Percentiles rank a stretch among this genome's conserved stretches.
Conservation (phyloP, 2,888 invertebrate genomes). For the Troilus luridus region DNA sequence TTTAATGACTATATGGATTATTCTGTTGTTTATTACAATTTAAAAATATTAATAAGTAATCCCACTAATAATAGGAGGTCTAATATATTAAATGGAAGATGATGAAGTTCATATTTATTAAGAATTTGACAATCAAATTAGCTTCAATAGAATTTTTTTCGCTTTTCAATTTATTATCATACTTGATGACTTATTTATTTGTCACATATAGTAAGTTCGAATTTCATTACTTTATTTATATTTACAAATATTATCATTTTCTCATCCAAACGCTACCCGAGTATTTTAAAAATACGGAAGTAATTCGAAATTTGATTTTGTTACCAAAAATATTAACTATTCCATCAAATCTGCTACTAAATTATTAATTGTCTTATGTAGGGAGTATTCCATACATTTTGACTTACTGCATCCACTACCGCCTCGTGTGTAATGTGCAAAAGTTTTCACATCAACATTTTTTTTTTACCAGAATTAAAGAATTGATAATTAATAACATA, state of each 20-base stretch:
- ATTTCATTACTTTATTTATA: not conserved
- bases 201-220: not conserved
- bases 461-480: no score
- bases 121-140: not conserved
- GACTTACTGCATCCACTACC: not conserved
- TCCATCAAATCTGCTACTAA: slow-evolving; percentile 8
- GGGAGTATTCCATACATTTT: slow-evolving; percentile 36
- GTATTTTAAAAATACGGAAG: not conserved
- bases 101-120: no score
- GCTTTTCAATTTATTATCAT: not conserved
- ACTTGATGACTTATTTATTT: not conserved
- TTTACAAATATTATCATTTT: not conserved
- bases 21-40: no score
- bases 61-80: no score
- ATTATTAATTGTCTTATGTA: slow-evolving; percentile 42
- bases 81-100: no score
- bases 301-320: not conserved
- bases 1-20: no score
- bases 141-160: not conserved
- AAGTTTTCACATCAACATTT: not conserved
- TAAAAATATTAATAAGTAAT: no score
- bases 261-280: not conserved
- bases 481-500: no score
- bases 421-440: not conserved
- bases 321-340: slow-evolving; percentile 7